Evolutionary conservation across 1,140 invertebrate species (phyloP).

Genomic region (Papilio polyxenes): DNA sequence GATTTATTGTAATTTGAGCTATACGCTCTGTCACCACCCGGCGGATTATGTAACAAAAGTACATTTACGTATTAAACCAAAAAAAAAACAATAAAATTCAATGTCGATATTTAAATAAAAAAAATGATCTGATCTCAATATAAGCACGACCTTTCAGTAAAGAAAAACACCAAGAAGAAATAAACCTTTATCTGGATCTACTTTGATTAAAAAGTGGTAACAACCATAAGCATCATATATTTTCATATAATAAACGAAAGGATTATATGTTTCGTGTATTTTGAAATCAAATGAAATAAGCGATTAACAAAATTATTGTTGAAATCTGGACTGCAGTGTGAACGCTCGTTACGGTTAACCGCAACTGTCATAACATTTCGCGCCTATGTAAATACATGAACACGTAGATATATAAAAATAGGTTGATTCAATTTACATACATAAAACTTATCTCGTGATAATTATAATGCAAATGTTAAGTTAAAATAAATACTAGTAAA

Average conservation of each 20-base stretch:
- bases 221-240: too few relatives aligned
- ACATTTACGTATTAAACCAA: background rate
- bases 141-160: too few relatives aligned
- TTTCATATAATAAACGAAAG: background rate
- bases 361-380: slow-evolving; percentile 11
- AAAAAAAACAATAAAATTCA: background rate
- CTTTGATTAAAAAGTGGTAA: too few relatives aligned
- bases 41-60: background rate
- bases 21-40: background rate
- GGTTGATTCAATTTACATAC: background rate
- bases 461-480: too few relatives aligned
- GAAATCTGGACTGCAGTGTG: slow-evolving; percentile 1
- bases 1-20: background rate
- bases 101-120: background rate
- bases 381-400: background rate
- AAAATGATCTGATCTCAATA: background rate
- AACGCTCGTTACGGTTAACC: slow-evolving; percentile 21
- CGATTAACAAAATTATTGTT: background rate
- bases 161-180: too few relatives aligned
- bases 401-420: background rate
- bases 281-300: background rate
- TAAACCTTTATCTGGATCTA: too few relatives aligned
- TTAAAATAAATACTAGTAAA: too few relatives aligned
- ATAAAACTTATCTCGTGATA: too few relatives aligned
- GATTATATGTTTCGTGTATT: too few relatives aligned